phyloP scores from a whole-genome alignment of 2,797 vertebrate species.

The Staurois parvus region DNA sequence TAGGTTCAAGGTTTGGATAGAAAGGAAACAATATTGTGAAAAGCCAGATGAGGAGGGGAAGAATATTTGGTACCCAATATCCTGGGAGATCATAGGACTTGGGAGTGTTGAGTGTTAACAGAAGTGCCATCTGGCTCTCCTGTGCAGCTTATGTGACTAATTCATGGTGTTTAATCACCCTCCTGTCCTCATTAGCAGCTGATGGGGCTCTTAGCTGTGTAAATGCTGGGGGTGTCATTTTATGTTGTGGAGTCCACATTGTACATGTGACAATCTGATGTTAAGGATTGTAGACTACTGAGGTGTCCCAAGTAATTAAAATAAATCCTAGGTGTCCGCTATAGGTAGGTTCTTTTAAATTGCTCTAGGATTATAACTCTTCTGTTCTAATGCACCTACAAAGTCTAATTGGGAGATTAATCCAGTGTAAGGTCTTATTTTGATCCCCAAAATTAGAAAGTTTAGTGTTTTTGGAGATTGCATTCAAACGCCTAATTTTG shows the following conservation, averaged over 20 bases:
- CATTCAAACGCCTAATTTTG: background rate
- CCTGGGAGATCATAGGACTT: background rate
- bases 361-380: no score
- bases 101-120: background rate
- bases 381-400: no score
- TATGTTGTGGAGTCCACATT: background rate
- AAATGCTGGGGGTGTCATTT: background rate
- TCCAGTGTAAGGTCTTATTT: no score
- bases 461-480: no score
- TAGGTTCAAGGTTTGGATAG: no score
- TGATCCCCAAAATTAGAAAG: no score
- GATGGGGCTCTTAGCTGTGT: constrained; percentile 17
- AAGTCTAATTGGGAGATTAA: no score
- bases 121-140: background rate
- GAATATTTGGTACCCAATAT: no score
- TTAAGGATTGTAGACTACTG: background rate
- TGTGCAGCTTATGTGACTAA: background rate
- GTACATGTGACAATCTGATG: background rate
- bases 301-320: background rate
- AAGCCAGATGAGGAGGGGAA: no score
- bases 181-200: constrained; percentile 6
- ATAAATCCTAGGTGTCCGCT: background rate
- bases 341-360: background rate
- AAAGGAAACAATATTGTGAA: no score
- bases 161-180: background rate